Base-by-base conservation (phyloP, 1,140 invertebrate genomes). In the Drosophila parvula region DNA sequence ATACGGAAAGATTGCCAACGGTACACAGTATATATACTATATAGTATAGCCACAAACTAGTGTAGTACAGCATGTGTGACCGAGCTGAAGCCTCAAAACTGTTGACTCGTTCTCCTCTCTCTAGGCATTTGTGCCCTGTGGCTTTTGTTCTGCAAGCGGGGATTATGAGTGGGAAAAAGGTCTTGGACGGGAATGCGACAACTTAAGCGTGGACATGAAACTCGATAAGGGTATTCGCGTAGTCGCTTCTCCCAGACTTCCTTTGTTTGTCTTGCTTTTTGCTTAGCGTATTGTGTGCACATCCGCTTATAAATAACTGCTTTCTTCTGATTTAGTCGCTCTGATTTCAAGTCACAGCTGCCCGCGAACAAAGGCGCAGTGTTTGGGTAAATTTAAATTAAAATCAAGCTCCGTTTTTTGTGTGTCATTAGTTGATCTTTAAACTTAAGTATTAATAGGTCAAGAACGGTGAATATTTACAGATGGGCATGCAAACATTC, bases 241-340 rank as follows among this genome's bases (percentile, higher is more conserved):
- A 41, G 69, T 71, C 68, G 65, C 44, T 32, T 70, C 18, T 18
- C 8, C 10, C 9, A 9, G 61, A n/a, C 65, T 16, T 67, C 62
- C 38, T 67, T 67, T 69, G 62, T 68, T 41, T 67, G 45, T 30
- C 65, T 64, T 56, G 38, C 28, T 12, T 38, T 28, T 63, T 53
- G 57, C 59, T 57, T 70, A 61, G 65, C 36, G 57, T 61, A 63
- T 71, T 22, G 53, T 56, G 58, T 56, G 48, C 38, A 58, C 60
- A 80, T 80, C 77, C 81, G 65, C 79, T 75, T 81, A 59, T 50
- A 83, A 76, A 84, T 67, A 80, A 68, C 79, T 61, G 73, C 78
- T 81, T 81, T 79, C 78, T 75, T 75, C 67, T 50, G 48, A 61
- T 79, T 79, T 57, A 48, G 53, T 57, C 53, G 51, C 48, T 65